Percentiles rank a stretch among this genome's conserved stretches.
phyloP scores from a whole-genome alignment of 2,113 vertebrate species.

The Antidorcas marsupialis region DNA sequence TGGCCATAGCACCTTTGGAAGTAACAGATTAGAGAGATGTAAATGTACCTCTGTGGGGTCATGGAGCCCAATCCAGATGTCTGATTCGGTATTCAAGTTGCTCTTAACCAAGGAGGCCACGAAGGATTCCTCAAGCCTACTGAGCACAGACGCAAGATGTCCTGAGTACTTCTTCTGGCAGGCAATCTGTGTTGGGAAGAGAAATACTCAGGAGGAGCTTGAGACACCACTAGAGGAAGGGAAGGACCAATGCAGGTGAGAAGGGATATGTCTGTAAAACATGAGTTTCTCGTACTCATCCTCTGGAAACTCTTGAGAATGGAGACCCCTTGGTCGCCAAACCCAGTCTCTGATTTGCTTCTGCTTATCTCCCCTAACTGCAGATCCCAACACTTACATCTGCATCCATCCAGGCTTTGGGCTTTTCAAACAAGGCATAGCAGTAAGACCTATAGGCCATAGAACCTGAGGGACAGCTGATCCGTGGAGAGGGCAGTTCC shows the following conservation, averaged over 20 bases:
- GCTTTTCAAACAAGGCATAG: background rate
- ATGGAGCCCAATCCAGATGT: background rate
- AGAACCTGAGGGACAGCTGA: conserved; percentile 28
- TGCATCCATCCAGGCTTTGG: conserved; percentile 28
- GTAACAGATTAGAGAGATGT: background rate
- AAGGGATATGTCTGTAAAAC: background rate
- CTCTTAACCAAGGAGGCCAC: conserved; percentile 24
- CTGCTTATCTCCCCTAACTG: too few relatives aligned
- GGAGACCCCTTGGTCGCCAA: accelerated
- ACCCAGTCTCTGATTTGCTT: background rate
- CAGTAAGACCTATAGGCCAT: background rate
- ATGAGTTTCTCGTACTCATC: background rate
- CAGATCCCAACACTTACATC: background rate
- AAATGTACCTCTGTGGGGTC: background rate
- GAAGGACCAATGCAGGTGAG: accelerated
- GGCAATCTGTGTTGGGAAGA: background rate
- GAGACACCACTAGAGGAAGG: background rate
- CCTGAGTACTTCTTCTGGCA: conserved; percentile 32
- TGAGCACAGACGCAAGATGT: conserved; percentile 40
- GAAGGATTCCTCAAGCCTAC: background rate
- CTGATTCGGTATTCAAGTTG: background rate
- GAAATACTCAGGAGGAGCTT: background rate
- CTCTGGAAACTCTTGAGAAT: background rate
- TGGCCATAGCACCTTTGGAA: background rate
- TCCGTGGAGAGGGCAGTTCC: accelerated